Evolutionary conservation across 2,888 invertebrate species (phyloP).

Genomic region (Alloplasta piceator): DNA sequence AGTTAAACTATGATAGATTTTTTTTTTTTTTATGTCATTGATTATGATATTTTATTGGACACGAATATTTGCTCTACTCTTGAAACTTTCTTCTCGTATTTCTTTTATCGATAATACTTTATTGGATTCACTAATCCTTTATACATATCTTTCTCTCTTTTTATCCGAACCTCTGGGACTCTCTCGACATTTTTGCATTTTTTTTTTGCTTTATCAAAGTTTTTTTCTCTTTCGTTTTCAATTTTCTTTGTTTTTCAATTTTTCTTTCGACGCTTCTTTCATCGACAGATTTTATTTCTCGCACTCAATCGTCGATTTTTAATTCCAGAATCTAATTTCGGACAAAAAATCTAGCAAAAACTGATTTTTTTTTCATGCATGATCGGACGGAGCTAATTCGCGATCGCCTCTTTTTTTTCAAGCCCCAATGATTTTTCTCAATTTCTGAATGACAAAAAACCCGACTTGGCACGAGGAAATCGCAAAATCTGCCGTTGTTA

Average conservation of each 20-base stretch:
- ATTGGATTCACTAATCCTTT: constrained; percentile 36
- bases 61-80: constrained; percentile 20
- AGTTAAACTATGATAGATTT: constrained; percentile 41
- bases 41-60: constrained; percentile 50
- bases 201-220: background rate
- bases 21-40: constrained; percentile 48
- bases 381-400: constrained; percentile 56
- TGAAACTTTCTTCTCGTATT: constrained; percentile 18
- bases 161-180: constrained; percentile 46
- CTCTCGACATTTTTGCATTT: constrained; percentile 11
- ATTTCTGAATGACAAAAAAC: constrained; percentile 6
- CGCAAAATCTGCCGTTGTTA: constrained; percentile 26
- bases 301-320: too few relatives aligned
- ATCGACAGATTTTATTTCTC: too few relatives aligned
- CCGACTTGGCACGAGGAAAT: constrained; percentile 30
- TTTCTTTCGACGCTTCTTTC: too few relatives aligned
- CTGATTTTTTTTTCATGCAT: constrained; percentile 23
- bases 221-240: background rate
- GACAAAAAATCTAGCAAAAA: background rate
- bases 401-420: constrained; percentile 34
- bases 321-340: too few relatives aligned
- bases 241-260: constrained; percentile 2
- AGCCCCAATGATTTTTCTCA: constrained; percentile 19
- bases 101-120: constrained; percentile 59
- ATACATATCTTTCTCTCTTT: background rate